phyloP scores from a whole-genome alignment of 2,797 vertebrate genomes.

The Tiaroga cobitis region DNA sequence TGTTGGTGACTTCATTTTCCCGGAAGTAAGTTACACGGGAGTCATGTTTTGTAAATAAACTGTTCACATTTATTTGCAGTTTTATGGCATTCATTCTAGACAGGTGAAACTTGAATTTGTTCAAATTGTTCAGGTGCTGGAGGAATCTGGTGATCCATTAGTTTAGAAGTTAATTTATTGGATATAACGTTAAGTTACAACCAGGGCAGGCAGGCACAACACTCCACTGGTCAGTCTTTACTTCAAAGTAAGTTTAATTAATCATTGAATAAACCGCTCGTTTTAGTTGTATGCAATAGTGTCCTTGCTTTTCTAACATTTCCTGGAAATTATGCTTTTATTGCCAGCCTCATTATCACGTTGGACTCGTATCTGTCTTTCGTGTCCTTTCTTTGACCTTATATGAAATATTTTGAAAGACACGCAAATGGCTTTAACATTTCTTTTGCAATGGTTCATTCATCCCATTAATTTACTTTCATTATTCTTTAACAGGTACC shows the following conservation, averaged over 20 bases:
- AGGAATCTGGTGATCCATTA: background rate
- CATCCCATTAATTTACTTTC: background rate
- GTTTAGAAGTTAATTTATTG: background rate
- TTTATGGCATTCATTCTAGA: background rate
- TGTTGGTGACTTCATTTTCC: constrained; percentile 18
- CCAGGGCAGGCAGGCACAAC: background rate
- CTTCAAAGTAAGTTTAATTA: background rate
- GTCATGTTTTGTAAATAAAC: constrained; percentile 35
- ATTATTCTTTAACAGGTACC: background rate
- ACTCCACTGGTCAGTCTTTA: background rate
- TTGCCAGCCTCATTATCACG: background rate
- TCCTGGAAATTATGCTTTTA: background rate
- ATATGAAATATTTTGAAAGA: background rate
- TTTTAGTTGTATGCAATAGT: background rate
- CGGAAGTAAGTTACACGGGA: constrained; percentile 31
- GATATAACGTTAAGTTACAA: background rate
- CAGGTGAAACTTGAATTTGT: background rate
- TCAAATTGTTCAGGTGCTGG: background rate
- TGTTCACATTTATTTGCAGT: background rate
- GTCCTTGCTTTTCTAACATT: background rate
- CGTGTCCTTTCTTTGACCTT: constrained; percentile 16
- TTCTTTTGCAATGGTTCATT: background rate
- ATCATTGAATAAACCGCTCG: too few species aligned
- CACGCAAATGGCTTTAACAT: background rate
- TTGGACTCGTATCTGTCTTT: background rate